Evolutionary conservation across 2,113 vertebrate genomes (phyloP).

Genomic region (Alligator sinensis): DNA sequence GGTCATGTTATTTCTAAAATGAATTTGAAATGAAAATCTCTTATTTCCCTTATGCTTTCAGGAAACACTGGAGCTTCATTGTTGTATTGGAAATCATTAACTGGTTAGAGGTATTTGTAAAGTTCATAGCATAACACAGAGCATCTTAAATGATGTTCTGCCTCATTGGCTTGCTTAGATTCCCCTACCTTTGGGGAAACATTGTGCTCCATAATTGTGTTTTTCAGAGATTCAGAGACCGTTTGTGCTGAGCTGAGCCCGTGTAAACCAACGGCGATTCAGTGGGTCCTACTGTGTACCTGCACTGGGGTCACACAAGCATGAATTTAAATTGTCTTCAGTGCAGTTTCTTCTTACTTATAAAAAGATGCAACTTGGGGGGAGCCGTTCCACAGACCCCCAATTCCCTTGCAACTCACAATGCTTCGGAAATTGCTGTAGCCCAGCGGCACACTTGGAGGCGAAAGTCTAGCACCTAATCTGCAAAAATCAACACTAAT

Average conservation of each 20-base stretch:
- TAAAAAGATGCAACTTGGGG: background rate
- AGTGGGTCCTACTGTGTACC: background rate
- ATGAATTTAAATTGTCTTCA: background rate
- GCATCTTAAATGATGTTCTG: background rate
- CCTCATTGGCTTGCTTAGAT: background rate
- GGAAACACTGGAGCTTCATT: background rate
- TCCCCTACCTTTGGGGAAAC: background rate
- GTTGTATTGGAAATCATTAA: background rate
- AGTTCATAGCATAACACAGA: background rate
- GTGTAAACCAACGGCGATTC: background rate
- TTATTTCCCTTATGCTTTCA: background rate
- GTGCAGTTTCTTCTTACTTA: background rate
- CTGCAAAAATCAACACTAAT: background rate
- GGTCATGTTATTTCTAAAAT: background rate
- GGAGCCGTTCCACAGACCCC: accelerated
- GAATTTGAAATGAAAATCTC: background rate
- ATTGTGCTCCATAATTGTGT: background rate
- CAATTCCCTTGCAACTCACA: background rate
- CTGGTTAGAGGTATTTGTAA: background rate
- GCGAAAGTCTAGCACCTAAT: background rate
- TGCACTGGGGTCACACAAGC: background rate
- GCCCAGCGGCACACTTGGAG: background rate
- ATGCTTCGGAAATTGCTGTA: background rate
- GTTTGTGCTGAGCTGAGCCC: background rate
- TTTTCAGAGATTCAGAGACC: background rate